Percentiles rank a stretch among this genome's conserved stretches.
Evolutionary conservation across 2,113 vertebrate species (phyloP).

Genomic region (Columba janthina): DNA sequence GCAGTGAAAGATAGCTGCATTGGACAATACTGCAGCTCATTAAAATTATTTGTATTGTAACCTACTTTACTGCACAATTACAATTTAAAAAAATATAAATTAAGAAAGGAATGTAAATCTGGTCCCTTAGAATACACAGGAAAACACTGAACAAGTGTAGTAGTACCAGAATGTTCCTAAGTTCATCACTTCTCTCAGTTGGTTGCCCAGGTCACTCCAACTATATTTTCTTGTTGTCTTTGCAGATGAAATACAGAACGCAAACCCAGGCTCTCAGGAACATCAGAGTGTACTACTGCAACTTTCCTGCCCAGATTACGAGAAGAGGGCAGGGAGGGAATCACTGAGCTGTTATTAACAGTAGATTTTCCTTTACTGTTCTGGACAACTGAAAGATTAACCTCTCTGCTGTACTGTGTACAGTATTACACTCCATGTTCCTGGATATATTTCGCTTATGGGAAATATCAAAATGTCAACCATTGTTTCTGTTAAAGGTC

Average conservation of each 20-base stretch:
- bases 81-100: neutral
- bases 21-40: neutral
- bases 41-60: neutral
- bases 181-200: neutral
- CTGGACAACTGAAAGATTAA: neutral
- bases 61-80: neutral
- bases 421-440: conserved; percentile 42
- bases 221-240: neutral
- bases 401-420: conserved; percentile 13
- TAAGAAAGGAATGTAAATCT: neutral
- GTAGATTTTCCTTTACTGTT: neutral
- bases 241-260: neutral
- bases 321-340: neutral
- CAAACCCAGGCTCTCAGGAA: neutral
- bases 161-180: neutral
- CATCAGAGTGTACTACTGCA: neutral
- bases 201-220: neutral
- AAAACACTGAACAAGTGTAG: neutral
- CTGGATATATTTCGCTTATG: conserved; percentile 72
- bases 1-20: neutral
- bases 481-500: conserved; percentile 83
- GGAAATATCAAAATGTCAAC: conserved; percentile 85
- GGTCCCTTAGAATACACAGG: neutral
- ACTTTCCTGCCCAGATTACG: neutral
- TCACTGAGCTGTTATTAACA: neutral